A percentile compares a stretch with the other conserved stretches of the same genome.
These are phyloP conservation scores for Thecophora atra DNA, from an alignment of 2,888 invertebrate genomes.

Conservation along the genomic window DNA sequence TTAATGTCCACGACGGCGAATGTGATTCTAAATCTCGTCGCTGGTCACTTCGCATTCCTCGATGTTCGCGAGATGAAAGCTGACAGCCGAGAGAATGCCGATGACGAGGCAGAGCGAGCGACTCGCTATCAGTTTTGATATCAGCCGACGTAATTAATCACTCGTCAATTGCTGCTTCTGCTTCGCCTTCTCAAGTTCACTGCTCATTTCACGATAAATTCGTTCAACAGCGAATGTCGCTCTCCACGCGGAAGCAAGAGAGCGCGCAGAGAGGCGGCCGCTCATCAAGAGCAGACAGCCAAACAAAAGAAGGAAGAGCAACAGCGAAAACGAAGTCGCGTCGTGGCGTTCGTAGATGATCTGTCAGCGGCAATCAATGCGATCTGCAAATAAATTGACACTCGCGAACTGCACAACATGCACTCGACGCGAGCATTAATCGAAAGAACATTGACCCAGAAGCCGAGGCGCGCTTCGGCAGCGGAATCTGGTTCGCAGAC, in stretches of 20 bases:
- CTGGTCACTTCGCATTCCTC: too few species aligned
- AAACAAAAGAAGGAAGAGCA: not conserved
- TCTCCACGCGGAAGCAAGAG: too few species aligned
- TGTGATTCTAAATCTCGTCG: too few species aligned
- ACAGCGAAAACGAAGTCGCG: not conserved
- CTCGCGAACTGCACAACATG: not conserved
- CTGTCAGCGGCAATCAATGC: conserved; percentile 19
- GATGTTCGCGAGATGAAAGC: too few species aligned
- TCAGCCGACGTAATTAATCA: not conserved
- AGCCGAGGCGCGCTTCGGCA: not conserved
- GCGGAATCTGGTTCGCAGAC: too few species aligned
- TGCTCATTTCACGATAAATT: conserved; percentile 10
- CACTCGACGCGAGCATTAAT: conserved; percentile 8
- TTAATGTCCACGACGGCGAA: too few species aligned
- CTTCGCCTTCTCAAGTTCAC: not conserved
- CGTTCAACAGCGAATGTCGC: not conserved
- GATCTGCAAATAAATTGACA: conserved; percentile 11
- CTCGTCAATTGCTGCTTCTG: not conserved
- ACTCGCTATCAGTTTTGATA: not conserved
- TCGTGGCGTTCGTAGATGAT: conserved; percentile 14
- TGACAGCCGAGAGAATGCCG: too few species aligned
- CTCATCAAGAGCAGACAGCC: not conserved
- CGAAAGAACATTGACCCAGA: conserved; percentile 11
- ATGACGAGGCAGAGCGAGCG: too few species aligned
- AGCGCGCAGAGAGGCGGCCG: not conserved